A percentile compares a stretch with the other conserved stretches of the same genome.
Conservation (phyloP, 64 coral and sea anemone species). For the Astreopora myriophthalma region DNA sequence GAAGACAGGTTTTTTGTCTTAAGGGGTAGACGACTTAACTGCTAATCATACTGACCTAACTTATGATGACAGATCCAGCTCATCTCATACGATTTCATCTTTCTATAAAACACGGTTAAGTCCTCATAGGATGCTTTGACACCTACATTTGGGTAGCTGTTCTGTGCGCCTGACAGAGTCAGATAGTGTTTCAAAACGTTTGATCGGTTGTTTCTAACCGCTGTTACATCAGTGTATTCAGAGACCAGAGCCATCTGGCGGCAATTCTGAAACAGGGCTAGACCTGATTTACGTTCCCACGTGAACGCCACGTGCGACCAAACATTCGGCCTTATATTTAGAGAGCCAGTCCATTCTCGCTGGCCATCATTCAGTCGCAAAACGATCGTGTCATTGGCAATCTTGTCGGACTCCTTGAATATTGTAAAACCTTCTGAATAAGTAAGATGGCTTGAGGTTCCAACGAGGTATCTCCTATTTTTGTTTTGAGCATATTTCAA, state of each 20-base stretch:
- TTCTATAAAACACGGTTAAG: conserved; percentile 7
- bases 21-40: neutral
- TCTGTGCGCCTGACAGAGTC: neutral
- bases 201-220: neutral
- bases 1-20: neutral
- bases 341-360: conserved; percentile 31
- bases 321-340: neutral
- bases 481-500: conserved; percentile 24
- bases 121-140: neutral
- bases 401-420: conserved; percentile 10
- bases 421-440: conserved; percentile 40
- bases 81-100: neutral
- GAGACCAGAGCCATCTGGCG: conserved; percentile 13
- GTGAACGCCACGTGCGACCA: conserved; percentile 68
- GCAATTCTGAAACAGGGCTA: conserved; percentile 60
- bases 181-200: conserved; percentile 26
- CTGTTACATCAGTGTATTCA: neutral
- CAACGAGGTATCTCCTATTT: conserved; percentile 17
- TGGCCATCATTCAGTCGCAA: conserved; percentile 32
- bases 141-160: neutral
- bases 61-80: neutral
- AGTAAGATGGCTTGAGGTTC: conserved; percentile 13
- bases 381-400: neutral
- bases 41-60: neutral
- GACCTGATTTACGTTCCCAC: conserved; percentile 21